A percentile compares a stretch with the other conserved stretches of the same genome.
phyloP scores from a whole-genome alignment of 2,113 vertebrate genomes.

The Odontophorus gujanensis region DNA sequence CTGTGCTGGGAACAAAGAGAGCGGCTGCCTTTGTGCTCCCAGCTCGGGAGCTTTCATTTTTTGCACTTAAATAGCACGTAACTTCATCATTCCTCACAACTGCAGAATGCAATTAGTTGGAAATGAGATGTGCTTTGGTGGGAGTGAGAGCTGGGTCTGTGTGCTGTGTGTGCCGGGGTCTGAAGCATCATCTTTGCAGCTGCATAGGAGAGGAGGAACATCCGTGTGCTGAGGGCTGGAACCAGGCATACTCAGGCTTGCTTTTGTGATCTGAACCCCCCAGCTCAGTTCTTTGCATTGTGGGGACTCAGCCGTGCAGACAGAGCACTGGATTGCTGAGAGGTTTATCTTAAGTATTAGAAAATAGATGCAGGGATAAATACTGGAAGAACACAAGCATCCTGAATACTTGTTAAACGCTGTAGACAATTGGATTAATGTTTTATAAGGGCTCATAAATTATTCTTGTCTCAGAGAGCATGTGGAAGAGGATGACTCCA shows the following conservation, averaged over 20 bases:
- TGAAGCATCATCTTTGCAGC: not conserved
- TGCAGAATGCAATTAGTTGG: not conserved
- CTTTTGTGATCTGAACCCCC: not conserved
- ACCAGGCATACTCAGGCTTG: fast-evolving
- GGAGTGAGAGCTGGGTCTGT: not conserved
- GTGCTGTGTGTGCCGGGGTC: fast-evolving
- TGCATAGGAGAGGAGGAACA: not conserved
- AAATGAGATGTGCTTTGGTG: not conserved
- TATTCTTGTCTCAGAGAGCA: not conserved
- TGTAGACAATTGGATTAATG: not conserved
- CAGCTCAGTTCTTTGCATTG: not conserved
- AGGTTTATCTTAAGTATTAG: not conserved
- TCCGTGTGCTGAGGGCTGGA: fast-evolving
- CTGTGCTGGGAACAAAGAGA: conserved; percentile 42
- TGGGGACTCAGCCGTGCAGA: not conserved
- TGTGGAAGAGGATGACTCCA: not conserved
- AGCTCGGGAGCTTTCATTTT: not conserved
- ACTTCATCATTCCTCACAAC: not conserved
- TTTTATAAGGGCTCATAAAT: not conserved
- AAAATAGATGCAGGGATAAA: not conserved
- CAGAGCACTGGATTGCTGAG: not conserved
- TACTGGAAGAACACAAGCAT: not conserved
- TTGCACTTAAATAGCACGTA: not conserved
- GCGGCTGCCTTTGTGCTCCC: not conserved
- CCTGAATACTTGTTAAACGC: not conserved